phyloP scores from a whole-genome alignment of 2,888 invertebrate genomes.

The Pseudoips prasinana region DNA sequence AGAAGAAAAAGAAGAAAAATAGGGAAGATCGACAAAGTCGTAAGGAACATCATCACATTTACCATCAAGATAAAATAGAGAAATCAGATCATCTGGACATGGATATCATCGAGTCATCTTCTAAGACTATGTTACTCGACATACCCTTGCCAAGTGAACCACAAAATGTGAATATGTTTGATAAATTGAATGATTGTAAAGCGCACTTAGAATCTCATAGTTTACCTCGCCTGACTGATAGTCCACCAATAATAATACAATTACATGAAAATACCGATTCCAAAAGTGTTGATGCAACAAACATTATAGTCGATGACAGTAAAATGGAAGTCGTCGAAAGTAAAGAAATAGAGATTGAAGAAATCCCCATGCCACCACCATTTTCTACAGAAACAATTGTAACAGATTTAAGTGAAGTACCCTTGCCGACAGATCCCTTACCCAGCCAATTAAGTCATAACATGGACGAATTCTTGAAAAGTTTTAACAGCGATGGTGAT shows the following conservation, averaged over 20 bases:
- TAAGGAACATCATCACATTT: constrained; percentile 85
- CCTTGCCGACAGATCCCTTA: constrained; percentile 42
- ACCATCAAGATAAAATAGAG: constrained; percentile 78
- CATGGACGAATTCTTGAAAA: constrained; percentile 27
- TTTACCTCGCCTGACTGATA: constrained; percentile 85
- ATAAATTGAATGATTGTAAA: constrained; percentile 55
- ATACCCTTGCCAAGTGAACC: constrained; percentile 66
- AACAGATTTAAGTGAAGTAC: constrained; percentile 71
- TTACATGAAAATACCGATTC: constrained; percentile 41
- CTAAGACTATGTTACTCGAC: constrained; percentile 58
- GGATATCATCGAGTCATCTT: constrained; percentile 46
- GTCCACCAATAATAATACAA: constrained; percentile 69
- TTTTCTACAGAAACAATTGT: constrained; percentile 50
- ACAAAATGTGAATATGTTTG: constrained; percentile 39
- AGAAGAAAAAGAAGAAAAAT: constrained; percentile 92
- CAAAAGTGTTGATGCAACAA: constrained; percentile 28
- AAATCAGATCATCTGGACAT: constrained; percentile 44
- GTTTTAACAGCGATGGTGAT: constrained; percentile 36
- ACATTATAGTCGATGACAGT: constrained; percentile 36
- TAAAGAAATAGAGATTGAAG: constrained; percentile 58
- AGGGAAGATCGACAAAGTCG: constrained; percentile 89
- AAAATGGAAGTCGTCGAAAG: constrained; percentile 47
- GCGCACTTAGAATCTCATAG: constrained; percentile 80
- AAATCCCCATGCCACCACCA: constrained; percentile 70
- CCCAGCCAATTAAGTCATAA: constrained; percentile 25